Percentiles rank a stretch among this genome's conserved stretches.
Evolutionary conservation across 2,888 invertebrate species (phyloP).

Genomic region (Acleris sparsana): DNA sequence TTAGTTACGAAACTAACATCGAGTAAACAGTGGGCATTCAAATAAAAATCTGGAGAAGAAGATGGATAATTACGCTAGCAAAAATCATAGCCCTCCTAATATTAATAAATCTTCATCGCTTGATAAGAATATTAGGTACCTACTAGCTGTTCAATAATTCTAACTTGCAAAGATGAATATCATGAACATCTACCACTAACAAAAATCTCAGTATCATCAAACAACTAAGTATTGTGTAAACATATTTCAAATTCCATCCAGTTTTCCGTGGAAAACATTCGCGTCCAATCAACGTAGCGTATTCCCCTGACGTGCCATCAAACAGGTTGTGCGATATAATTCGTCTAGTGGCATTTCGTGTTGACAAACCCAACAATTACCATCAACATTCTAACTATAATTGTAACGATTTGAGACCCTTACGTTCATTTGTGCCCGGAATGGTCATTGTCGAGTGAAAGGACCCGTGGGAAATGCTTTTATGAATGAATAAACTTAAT

Average conservation of each 20-base stretch:
- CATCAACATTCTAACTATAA: slow-evolving; percentile 17
- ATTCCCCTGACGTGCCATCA: slow-evolving; percentile 30
- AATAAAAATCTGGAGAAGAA: too few relatives aligned
- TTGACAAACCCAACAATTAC: slow-evolving; percentile 23
- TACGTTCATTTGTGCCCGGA: slow-evolving; percentile 9
- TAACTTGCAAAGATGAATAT: too few relatives aligned
- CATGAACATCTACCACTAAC: too few relatives aligned
- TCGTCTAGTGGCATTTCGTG: slow-evolving; percentile 24
- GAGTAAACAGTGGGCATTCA: too few relatives aligned
- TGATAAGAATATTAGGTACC: too few relatives aligned
- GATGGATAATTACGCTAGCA: too few relatives aligned
- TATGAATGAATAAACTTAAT: background rate
- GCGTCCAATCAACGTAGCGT: slow-evolving; percentile 25
- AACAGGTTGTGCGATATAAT: slow-evolving; percentile 27
- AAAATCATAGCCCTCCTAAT: too few relatives aligned
- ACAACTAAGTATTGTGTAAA: background rate
- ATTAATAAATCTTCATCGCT: too few relatives aligned
- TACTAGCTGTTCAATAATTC: too few relatives aligned
- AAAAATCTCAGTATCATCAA: too few relatives aligned
- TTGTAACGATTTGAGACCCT: slow-evolving; percentile 22
- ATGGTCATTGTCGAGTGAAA: slow-evolving; percentile 8
- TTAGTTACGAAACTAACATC: too few relatives aligned
- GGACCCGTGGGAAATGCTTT: background rate
- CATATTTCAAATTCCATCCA: slow-evolving; percentile 7
- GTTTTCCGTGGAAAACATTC: slow-evolving; percentile 25